These are phyloP conservation scores for Anableps anableps DNA, from an alignment of 2,797 vertebrate species.

Conservation along the genomic window DNA sequence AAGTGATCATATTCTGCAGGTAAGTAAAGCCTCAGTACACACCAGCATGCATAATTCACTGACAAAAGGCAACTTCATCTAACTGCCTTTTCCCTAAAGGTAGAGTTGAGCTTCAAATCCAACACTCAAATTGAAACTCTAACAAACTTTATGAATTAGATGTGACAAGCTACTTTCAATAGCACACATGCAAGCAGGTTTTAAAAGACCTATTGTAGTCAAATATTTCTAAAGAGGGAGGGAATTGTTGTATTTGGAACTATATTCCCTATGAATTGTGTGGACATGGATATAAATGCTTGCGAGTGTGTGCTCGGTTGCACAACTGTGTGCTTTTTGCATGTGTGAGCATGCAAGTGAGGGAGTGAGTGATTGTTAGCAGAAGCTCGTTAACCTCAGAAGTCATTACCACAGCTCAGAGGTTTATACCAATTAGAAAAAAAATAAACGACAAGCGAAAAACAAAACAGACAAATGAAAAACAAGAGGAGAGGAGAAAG, in stretches of 20 bases:
- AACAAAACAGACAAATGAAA: constrained; percentile 62
- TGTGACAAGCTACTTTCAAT: constrained; percentile 23
- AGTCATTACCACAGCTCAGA: constrained; percentile 76
- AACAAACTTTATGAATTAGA: constrained; percentile 38
- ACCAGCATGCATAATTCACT: constrained; percentile 7
- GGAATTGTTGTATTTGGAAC: neutral
- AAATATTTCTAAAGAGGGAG: neutral
- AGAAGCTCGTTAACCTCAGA: constrained; percentile 71
- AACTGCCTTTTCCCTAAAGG: constrained; percentile 27
- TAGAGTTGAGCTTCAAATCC: constrained; percentile 21
- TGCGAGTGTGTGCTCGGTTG: constrained; percentile 11
- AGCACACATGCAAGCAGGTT: constrained; percentile 27
- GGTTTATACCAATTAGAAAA: constrained; percentile 70
- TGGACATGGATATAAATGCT: neutral
- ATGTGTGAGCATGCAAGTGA: constrained; percentile 1
- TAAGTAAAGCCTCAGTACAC: neutral
- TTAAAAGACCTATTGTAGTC: neutral
- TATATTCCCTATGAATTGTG: constrained; percentile 14
- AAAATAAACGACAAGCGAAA: constrained; percentile 59
- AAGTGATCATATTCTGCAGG: too few species aligned
- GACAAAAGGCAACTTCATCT: constrained; percentile 5
- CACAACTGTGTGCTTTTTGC: constrained; percentile 16
- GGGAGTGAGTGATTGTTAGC: constrained; percentile 66
- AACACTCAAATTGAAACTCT: constrained; percentile 20
- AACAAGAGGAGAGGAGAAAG: constrained; percentile 50